Conservation (phyloP, 2,113 vertebrate genomes). For the Helogale parvula region DNA sequence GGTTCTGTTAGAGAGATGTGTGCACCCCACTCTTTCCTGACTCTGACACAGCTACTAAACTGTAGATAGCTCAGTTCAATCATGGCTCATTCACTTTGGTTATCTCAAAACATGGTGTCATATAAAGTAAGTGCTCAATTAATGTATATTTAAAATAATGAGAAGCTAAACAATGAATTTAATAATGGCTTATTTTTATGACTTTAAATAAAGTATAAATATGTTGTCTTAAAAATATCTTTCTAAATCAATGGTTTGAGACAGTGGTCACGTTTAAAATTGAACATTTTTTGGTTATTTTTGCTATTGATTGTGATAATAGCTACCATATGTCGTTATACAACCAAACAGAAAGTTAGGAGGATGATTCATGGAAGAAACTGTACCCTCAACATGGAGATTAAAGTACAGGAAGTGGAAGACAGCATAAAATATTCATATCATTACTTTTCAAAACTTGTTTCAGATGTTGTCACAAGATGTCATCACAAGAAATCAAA, state of each 20-base stretch:
- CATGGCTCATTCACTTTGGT: not conserved
- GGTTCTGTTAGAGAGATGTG: not conserved
- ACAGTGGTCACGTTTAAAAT: conserved; percentile 11
- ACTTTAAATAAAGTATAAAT: conserved; percentile 17
- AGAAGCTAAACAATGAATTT: not conserved
- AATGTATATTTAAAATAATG: conserved; percentile 17
- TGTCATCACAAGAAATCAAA: conserved; percentile 46
- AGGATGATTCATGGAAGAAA: conserved; percentile 1
- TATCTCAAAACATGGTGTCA: not conserved
- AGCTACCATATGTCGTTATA: conserved; percentile 78
- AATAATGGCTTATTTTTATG: not conserved
- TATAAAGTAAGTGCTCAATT: not conserved
- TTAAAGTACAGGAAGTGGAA: not conserved
- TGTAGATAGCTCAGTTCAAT: not conserved
- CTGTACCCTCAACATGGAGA: not conserved
- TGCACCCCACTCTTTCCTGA: not conserved
- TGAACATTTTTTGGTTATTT: not conserved
- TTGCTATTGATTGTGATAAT: conserved; percentile 47
- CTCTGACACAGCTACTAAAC: not conserved
- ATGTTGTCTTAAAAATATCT: conserved; percentile 35
- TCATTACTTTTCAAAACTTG: conserved; percentile 45
- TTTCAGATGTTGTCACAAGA: conserved; percentile 53
- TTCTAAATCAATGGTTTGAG: not conserved
- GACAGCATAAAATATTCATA: not conserved
- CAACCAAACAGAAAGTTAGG: not conserved